phyloP scores from a whole-genome alignment of 2,888 invertebrate genomes.

The Pyrrhosoma nymphula region DNA sequence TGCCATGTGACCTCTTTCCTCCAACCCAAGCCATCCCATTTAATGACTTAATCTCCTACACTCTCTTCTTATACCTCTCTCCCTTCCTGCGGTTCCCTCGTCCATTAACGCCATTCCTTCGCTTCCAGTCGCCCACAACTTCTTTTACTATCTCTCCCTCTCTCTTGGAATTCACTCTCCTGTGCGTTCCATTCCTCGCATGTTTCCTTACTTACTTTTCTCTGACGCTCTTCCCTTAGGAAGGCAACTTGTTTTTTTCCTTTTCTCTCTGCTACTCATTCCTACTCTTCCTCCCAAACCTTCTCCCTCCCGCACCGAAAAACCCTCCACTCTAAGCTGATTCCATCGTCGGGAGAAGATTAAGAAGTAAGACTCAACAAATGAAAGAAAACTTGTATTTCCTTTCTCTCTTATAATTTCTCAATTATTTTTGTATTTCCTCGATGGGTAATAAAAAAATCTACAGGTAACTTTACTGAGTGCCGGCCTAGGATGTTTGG shows the following conservation, averaged over 20 bases:
- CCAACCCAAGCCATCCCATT: neutral
- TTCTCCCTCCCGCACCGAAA: neutral
- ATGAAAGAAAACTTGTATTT: neutral
- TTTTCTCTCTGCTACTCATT: neutral
- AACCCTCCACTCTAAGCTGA: neutral
- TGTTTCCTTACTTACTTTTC: neutral
- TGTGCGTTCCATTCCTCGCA: neutral
- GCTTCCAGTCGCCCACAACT: neutral
- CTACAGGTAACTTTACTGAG: neutral
- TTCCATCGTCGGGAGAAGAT: neutral
- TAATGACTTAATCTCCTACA: slow-evolving; percentile 1
- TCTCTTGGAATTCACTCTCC: neutral
- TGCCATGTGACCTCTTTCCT: neutral
- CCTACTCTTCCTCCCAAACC: neutral
- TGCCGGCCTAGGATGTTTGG: neutral
- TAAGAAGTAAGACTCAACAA: neutral
- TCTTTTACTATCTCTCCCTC: too few relatives aligned
- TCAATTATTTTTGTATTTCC: neutral
- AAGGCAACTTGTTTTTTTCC: neutral
- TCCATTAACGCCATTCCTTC: neutral
- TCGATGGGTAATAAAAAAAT: neutral
- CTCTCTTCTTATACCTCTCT: neutral
- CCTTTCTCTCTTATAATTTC: neutral
- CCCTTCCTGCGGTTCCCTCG: neutral
- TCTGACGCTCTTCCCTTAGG: neutral